These are phyloP conservation scores for Reinhardtius hippoglossoides DNA, from an alignment of 2,113 vertebrate species.

Conservation along the genomic window DNA sequence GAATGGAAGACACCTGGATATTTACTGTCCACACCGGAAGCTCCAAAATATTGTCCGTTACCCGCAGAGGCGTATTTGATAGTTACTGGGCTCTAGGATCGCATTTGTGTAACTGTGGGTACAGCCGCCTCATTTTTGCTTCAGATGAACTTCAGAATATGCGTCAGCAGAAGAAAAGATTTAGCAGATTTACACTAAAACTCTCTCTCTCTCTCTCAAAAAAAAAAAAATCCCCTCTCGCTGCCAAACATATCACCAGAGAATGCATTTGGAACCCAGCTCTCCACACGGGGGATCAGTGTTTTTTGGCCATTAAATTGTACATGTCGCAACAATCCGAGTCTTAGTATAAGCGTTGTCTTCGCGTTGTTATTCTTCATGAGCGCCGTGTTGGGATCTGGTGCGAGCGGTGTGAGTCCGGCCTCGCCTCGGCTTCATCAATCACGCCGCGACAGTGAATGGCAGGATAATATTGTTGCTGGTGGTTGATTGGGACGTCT, in stretches of 20 bases:
- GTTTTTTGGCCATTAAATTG: conserved; percentile 38
- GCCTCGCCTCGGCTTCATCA: conserved; percentile 71
- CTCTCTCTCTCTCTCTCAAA: not conserved
- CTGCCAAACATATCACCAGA: not conserved
- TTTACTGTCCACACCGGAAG: too few relatives aligned
- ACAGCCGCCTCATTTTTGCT: too few relatives aligned
- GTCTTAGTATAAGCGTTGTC: conserved; percentile 42
- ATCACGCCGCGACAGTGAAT: conserved; percentile 78
- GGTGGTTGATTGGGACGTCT: conserved; percentile 74
- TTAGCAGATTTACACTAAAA: not conserved
- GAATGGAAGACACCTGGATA: too few relatives aligned
- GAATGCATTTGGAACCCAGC: not conserved
- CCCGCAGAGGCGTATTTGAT: too few relatives aligned
- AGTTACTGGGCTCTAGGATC: too few relatives aligned
- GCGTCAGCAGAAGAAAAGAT: too few relatives aligned
- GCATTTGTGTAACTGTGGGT: too few relatives aligned
- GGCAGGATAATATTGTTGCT: conserved; percentile 84
- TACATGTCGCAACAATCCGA: conserved; percentile 2
- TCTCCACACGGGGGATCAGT: conserved; percentile 12
- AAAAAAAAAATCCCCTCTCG: not conserved
- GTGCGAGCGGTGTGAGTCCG: conserved; percentile 22
- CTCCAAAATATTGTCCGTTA: too few relatives aligned
- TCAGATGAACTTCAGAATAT: too few relatives aligned
- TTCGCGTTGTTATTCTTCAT: conserved; percentile 59
- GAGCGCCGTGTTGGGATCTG: conserved; percentile 38